A percentile compares a stretch with the other conserved stretches of the same genome.
These are phyloP conservation scores for Eulemur coronatus DNA, from an alignment of 2,797 vertebrate species.

Conservation along the genomic window DNA sequence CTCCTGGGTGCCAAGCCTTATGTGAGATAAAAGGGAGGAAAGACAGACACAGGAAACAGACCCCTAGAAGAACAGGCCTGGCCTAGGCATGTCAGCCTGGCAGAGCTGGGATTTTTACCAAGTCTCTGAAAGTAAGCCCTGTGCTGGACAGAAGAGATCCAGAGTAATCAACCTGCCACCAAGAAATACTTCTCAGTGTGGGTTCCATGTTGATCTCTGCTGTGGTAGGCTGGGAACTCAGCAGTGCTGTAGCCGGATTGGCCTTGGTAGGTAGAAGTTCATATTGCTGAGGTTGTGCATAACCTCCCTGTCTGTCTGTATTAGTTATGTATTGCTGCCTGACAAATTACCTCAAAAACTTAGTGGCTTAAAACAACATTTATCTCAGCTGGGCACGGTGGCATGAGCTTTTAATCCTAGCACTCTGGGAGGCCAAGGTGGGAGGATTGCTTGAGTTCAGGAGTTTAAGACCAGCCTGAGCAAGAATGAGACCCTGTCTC, in stretches of 20 bases:
- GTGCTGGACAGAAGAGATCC: background rate
- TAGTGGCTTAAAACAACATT: background rate
- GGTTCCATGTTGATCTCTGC: background rate
- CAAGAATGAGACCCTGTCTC: too few relatives aligned
- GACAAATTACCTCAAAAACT: background rate
- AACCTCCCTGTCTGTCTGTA: background rate
- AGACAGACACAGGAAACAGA: background rate
- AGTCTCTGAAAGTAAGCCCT: background rate
- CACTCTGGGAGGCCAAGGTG: too few relatives aligned
- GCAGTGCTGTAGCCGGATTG: background rate
- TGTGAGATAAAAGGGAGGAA: background rate
- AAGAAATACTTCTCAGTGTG: background rate
- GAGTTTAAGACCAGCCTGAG: too few relatives aligned
- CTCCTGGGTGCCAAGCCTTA: background rate
- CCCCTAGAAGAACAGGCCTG: background rate
- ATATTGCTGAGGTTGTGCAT: background rate
- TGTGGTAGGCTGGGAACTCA: constrained; percentile 13
- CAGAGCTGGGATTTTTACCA: background rate
- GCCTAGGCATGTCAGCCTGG: background rate
- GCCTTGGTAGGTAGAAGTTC: background rate
- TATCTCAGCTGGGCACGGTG: background rate
- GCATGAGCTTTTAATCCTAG: too few relatives aligned
- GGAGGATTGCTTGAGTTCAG: too few relatives aligned
- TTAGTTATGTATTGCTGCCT: background rate
- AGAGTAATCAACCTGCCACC: constrained; percentile 6